Percentiles rank a stretch among this genome's conserved stretches.
Evolutionary conservation across 2,888 invertebrate genomes (phyloP).

Genomic region (Ceriagrion tenellum): DNA sequence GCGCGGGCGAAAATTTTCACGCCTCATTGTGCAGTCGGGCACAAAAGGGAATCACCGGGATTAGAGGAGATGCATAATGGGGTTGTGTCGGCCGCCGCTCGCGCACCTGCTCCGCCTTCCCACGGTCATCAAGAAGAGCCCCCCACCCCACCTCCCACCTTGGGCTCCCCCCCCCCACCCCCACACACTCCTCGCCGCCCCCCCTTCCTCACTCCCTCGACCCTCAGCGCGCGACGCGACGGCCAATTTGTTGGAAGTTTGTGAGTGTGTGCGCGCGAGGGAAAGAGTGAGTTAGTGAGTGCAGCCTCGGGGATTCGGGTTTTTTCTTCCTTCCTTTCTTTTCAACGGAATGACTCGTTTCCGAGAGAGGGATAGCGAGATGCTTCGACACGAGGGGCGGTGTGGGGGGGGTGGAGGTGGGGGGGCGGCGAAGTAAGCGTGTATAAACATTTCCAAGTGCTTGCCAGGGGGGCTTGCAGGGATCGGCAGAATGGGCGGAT

Average conservation of each 20-base stretch:
- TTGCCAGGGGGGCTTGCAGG: no score
- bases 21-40: not conserved
- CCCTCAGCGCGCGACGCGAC: not conserved
- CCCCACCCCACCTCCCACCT: not conserved
- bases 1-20: not conserved
- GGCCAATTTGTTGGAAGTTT: not conserved
- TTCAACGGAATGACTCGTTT: not conserved
- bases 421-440: not conserved
- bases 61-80: not conserved
- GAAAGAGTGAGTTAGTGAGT: no score
- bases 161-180: not conserved
- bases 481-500: no score
- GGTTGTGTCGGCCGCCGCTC: not conserved
- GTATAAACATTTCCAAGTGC: not conserved
- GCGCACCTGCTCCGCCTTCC: not conserved
- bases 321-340: not conserved
- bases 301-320: not conserved
- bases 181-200: not conserved
- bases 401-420: no score
- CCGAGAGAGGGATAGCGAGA: not conserved
- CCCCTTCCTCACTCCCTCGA: not conserved
- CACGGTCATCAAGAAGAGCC: not conserved
- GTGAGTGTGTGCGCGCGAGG: no score
- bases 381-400: not conserved
- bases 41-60: conserved; percentile 6